Percentiles rank a stretch among this genome's conserved stretches.
Conservation (phyloP, 2,113 vertebrate species). For the Lipotes vexillifer region DNA sequence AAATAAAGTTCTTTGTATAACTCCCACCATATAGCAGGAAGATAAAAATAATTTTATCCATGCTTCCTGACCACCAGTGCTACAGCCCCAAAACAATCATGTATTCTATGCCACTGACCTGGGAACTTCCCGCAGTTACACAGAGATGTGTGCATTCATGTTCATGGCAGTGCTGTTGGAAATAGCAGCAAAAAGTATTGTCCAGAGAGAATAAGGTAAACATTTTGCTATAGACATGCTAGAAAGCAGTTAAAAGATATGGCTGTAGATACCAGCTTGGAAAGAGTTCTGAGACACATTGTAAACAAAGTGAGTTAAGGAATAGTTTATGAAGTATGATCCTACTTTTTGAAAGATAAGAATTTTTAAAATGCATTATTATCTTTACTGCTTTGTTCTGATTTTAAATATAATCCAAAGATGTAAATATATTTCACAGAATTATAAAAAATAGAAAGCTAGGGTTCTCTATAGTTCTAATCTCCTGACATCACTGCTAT, state of each 20-base stretch:
- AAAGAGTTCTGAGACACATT: background rate
- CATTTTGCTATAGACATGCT: background rate
- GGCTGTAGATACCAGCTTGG: rapidly evolving
- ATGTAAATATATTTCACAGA: background rate
- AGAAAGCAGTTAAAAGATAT: background rate
- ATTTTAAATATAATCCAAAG: background rate
- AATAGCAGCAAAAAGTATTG: background rate
- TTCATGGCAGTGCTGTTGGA: background rate
- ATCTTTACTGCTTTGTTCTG: background rate
- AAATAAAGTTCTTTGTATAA: background rate
- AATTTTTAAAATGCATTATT: background rate
- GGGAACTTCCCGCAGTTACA: background rate
- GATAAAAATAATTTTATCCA: background rate
- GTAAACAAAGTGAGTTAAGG: background rate
- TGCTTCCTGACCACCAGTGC: background rate
- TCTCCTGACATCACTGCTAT: background rate
- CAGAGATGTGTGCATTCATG: background rate
- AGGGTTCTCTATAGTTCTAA: background rate
- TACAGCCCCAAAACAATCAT: background rate
- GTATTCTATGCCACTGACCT: background rate
- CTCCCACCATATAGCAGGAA: background rate
- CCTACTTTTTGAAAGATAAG: background rate
- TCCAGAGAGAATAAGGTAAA: background rate
- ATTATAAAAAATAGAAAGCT: background rate
- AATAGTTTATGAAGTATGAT: background rate